Percentiles rank a stretch among this genome's conserved stretches.
Evolutionary conservation across 2,888 invertebrate species (phyloP).

Genomic region (Camptogramma bilineatum): DNA sequence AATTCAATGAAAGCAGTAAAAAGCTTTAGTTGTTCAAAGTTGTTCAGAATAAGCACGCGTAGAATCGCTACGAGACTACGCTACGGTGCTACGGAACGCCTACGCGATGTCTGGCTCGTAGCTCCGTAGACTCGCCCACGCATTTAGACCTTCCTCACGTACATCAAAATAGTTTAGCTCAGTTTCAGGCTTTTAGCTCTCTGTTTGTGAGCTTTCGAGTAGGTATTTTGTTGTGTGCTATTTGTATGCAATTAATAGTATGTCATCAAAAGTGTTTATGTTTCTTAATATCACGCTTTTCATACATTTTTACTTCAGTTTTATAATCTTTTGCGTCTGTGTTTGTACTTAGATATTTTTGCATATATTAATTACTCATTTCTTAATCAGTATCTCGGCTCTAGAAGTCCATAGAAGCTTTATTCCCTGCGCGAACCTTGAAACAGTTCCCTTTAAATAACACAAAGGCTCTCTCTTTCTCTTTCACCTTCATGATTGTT

Average conservation of each 20-base stretch:
- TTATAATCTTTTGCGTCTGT: background rate
- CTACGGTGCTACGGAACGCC: conserved; percentile 72
- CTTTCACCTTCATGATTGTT: conserved; percentile 10
- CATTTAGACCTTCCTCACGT: conserved; percentile 56
- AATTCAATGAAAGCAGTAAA: background rate
- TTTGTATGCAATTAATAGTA: background rate
- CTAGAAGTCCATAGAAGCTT: conserved; percentile 7
- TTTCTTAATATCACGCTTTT: background rate
- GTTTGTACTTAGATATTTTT: background rate
- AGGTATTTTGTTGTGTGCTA: background rate
- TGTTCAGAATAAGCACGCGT: conserved; percentile 58
- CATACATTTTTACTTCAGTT: background rate
- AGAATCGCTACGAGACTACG: conserved; percentile 63
- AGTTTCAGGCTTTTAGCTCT: conserved; percentile 13
- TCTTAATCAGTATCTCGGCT: background rate
- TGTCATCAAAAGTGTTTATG: too few relatives aligned
- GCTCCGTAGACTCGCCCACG: conserved; percentile 82
- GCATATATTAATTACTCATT: background rate
- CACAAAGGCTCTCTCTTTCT: conserved; percentile 19
- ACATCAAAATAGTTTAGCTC: conserved; percentile 40
- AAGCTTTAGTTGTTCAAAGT: conserved; percentile 26
- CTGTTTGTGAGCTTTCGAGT: background rate
- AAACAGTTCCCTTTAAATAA: conserved; percentile 13
- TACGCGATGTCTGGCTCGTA: conserved; percentile 78
- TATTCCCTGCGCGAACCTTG: conserved; percentile 12